Evolutionary conservation across 2,888 invertebrate species (phyloP), one percentile per base, ranked within the genome.

Genomic region (Dinocampus coccinellae): DNA sequence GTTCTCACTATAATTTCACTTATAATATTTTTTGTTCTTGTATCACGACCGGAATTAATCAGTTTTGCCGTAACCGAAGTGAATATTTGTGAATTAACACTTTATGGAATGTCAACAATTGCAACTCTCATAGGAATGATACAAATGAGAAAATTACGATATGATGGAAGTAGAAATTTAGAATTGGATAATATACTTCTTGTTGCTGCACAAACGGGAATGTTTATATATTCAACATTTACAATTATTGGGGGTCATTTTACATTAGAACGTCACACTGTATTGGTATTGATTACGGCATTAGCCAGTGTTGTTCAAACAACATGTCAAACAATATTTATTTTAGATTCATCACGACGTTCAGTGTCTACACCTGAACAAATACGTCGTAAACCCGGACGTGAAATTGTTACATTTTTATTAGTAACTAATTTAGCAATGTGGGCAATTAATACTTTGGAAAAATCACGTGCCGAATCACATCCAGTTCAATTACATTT

Each of bases 171-270:
- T 73, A 89, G 95, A 72, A 95, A 95, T 82, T 90, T 96, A 76
- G 95, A 95, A 78, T 88, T 97, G 83, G 97, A 97, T 87, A 97
- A 96, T 83, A 97, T 96, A 53, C 90, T 98, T 0, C 89, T 98
- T 63, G 94, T 98, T 13, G 96, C 97, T 0, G 97, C 97, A 0
- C 96, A 98, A 87, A 96, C 96, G 1, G 98, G 98, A 9, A 95
- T 97, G 89, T 97, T 97, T 85, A 93, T 97, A 76, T 97, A 97
- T 87, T 95, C 96, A 76, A 95, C 96, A 53, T 97, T 97, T 85
- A 96, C 97, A 10, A 96, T 98, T 71, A 96, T 97, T 72, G 97
- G 97, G 0, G 96, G 96, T 2, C 95, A 96, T 83, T 96, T 97
- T 79, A 95, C 95, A 0, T 90, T 94, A 72, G 92, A 93, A 79